Evolutionary conservation across 2,113 vertebrate genomes (phyloP).

Genomic region (Oryzias celebensis): DNA sequence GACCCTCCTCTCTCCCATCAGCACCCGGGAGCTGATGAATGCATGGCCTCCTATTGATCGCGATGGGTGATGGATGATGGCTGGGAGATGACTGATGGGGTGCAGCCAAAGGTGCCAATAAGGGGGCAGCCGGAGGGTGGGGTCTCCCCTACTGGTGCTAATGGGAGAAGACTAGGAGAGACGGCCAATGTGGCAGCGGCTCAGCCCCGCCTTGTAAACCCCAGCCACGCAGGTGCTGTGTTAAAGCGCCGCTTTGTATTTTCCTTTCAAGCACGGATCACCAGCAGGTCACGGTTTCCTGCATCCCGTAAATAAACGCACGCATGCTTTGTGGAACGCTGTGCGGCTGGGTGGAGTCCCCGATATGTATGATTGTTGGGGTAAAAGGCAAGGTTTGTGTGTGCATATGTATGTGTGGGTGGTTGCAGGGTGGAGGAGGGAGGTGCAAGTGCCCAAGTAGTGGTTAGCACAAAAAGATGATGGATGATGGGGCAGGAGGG

Average conservation of each 20-base stretch:
- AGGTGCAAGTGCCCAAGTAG: constrained; percentile 45
- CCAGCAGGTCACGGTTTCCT: constrained; percentile 35
- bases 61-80: constrained; percentile 82
- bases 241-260: constrained; percentile 53
- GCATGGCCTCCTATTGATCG: constrained; percentile 91
- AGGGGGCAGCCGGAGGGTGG: constrained; percentile 76
- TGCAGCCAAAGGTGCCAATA: constrained; percentile 83
- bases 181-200: constrained; percentile 50
- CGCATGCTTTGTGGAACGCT: constrained; percentile 17
- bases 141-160: constrained; percentile 76
- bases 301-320: constrained; percentile 2
- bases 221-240: constrained; percentile 15
- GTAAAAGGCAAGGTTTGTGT: constrained; percentile 20
- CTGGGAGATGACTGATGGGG: constrained; percentile 87
- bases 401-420: constrained; percentile 36
- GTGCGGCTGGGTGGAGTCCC: constrained; percentile 15
- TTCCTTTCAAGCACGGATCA: constrained; percentile 33
- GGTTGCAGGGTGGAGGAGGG: constrained; percentile 16
- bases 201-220: constrained; percentile 44
- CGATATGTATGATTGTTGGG: constrained; percentile 37
- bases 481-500: constrained; percentile 95
- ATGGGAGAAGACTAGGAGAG: constrained; percentile 78
- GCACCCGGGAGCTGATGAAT: constrained; percentile 86
- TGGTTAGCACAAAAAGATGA: constrained; percentile 84
- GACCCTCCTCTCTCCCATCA: constrained; percentile 81